phyloP scores from a whole-genome alignment of 2,113 vertebrate species.

The Piaya cayana region DNA sequence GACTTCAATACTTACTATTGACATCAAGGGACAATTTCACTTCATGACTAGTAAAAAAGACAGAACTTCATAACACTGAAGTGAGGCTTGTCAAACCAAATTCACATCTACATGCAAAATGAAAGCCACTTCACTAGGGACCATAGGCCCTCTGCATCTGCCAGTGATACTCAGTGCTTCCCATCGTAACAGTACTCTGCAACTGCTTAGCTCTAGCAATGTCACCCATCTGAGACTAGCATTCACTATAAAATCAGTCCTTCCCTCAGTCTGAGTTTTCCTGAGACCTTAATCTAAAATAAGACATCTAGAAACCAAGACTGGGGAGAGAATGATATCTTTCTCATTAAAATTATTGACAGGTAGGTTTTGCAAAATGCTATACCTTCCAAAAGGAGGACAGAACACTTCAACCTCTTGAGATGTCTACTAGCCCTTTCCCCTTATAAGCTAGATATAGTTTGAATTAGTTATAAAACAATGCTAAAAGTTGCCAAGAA shows the following conservation, averaged over 20 bases:
- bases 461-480: background rate
- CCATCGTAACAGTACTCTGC: rapidly evolving
- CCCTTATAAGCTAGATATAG: background rate
- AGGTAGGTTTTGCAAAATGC: background rate
- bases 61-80: background rate
- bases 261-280: background rate
- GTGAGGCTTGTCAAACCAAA: background rate
- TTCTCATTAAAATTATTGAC: background rate
- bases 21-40: background rate
- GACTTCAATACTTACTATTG: background rate
- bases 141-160: background rate
- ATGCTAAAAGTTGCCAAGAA: background rate
- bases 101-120: background rate
- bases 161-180: background rate
- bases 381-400: rapidly evolving
- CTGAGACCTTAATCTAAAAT: background rate
- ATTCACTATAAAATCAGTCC: background rate
- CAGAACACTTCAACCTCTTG: background rate
- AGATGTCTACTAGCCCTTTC: background rate
- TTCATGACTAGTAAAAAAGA: background rate
- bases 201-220: background rate
- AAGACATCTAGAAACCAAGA: background rate
- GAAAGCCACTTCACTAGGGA: background rate
- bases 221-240: background rate
- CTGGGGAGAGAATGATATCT: background rate